Percentiles rank a stretch among this genome's conserved stretches.
phyloP scores from a whole-genome alignment of 2,888 invertebrate genomes.

The Liopterus haemorrhoidalis region DNA sequence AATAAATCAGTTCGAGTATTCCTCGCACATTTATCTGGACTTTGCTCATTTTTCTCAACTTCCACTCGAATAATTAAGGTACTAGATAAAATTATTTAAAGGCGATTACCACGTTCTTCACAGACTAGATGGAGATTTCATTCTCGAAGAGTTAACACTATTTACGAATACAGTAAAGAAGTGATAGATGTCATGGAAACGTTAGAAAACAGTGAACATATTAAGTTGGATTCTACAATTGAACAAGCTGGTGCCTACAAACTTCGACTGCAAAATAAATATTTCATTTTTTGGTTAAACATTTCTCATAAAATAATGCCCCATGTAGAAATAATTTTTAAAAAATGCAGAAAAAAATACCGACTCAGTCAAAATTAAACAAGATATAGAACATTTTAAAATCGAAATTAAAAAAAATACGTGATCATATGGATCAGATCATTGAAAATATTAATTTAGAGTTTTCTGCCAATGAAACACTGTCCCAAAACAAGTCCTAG shows the following conservation, averaged over 20 bases:
- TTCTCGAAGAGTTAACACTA: conserved; percentile 13
- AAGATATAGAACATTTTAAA: not conserved
- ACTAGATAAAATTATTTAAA: not conserved
- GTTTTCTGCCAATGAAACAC: too few relatives aligned
- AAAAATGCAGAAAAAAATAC: not conserved
- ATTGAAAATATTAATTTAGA: too few relatives aligned
- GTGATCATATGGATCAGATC: too few relatives aligned
- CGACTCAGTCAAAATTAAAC: not conserved
- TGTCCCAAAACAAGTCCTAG: too few relatives aligned
- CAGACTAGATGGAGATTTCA: conserved; percentile 7
- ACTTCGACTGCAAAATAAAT: not conserved
- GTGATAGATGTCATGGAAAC: conserved; percentile 13
- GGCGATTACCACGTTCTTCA: conserved; percentile 11
- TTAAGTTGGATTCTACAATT: conserved; percentile 1
- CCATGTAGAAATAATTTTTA: too few relatives aligned
- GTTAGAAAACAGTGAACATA: conserved; percentile 2
- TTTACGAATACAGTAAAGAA: conserved; percentile 12
- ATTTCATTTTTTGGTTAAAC: too few relatives aligned
- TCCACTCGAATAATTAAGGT: conserved; percentile 6
- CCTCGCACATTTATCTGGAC: too few relatives aligned
- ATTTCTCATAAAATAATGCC: too few relatives aligned
- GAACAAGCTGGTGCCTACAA: not conserved
- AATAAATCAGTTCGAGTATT: conserved; percentile 2
- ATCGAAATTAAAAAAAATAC: too few relatives aligned
- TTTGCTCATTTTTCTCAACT: too few relatives aligned